A percentile compares a stretch with the other conserved stretches of the same genome.
phyloP scores from a whole-genome alignment of 2,113 vertebrate species.

The Marcusenius ussheri region DNA sequence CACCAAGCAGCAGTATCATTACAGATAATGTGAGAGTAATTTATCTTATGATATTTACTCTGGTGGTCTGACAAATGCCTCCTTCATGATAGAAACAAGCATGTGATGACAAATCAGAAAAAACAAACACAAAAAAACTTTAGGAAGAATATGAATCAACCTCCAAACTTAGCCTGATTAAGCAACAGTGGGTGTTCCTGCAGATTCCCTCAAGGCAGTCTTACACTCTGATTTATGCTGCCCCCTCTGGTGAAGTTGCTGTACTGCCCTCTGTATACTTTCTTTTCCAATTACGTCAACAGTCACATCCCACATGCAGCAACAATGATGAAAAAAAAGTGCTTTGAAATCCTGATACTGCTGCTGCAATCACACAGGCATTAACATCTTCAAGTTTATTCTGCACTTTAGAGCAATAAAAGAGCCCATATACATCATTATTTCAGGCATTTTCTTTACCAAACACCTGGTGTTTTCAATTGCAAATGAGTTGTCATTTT shows the following conservation, averaged over 20 bases:
- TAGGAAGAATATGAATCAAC: not conserved
- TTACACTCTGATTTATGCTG: not conserved
- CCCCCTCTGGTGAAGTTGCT: not conserved
- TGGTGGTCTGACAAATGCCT: not conserved
- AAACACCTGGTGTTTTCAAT: not conserved
- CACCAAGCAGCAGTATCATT: not conserved
- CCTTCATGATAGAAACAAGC: not conserved
- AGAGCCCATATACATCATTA: not conserved
- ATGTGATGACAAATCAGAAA: not conserved
- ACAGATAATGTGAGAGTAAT: not conserved
- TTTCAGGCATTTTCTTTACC: not conserved
- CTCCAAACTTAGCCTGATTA: not conserved
- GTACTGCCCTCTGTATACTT: not conserved
- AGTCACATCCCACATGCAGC: not conserved
- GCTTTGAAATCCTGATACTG: not conserved
- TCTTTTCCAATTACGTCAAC: not conserved
- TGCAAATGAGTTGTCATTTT: not conserved
- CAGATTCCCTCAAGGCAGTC: not conserved
- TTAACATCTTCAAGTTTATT: not conserved
- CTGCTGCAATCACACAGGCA: not conserved
- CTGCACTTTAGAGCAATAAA: slow-evolving; percentile 8
- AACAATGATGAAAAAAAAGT: not conserved
- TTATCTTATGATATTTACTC: not conserved
- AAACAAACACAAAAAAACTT: not conserved
- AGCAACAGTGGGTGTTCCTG: not conserved